Base-by-base conservation (phyloP, 1,140 invertebrate genomes). In the Caenorhabditis tropicalis region DNA sequence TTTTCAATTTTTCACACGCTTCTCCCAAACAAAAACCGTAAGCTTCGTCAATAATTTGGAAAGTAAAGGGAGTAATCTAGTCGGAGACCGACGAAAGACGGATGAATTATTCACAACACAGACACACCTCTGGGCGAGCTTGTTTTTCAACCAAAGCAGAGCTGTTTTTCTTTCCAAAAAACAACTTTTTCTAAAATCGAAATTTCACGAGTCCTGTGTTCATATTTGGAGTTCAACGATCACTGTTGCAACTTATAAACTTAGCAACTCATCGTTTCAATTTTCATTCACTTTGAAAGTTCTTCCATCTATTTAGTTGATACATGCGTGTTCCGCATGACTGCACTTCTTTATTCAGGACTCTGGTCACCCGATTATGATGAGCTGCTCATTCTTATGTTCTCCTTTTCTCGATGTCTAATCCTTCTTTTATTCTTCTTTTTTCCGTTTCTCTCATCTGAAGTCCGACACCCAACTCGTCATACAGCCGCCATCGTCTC, bases 91-190 rank as follows among this genome's bases (percentile, higher is more conserved):
- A 27, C 3, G 65, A n/a, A 43, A 74, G n/a, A 21, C 10, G 21
- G n/a, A 39, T 74, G 65, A 74, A 74, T 74, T 74, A 74, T 43
- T 74, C 16, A 74, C 24, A n/a, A 74, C n/a, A 24, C 65, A 74
- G n/a, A 33, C 58, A 56, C 53, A 56, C 53, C n/a, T 51, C 15
- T 5, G 5, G n/a, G 15, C n/a, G 19, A 51, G n/a, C 48, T 12
- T 0, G 9, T 27, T 56, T 56, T 56, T 15, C 10, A 9, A 10
- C 53, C 21, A 56, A 27, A 56, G 29, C 53, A 24, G 24, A 56
- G 24, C 15, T 29, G 4, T n/a, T 56, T 27, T 27, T 27, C 29
- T 7, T 27, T 9, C 16, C 15, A 51, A 15, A 0, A 19, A 43
- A 12, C 39, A 6, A n/a, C n/a, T 43, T 12, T 43, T 43, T 12